A percentile compares a stretch with the other conserved stretches of the same genome.
Evolutionary conservation across 1,140 invertebrate genomes (phyloP).

Genomic region (Penaeus indicus): DNA sequence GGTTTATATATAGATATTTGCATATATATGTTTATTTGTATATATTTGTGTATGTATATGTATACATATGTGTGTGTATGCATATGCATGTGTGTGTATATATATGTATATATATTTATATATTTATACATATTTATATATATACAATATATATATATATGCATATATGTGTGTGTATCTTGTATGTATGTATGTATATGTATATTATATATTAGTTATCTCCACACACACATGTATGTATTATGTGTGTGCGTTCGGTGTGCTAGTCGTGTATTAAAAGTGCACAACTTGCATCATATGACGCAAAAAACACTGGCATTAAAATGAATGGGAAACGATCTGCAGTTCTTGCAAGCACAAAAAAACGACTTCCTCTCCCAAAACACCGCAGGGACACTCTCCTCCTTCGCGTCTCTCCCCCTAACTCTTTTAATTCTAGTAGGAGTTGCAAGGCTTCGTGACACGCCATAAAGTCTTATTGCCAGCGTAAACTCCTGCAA

Average conservation of each 20-base stretch:
- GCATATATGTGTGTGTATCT: not conserved
- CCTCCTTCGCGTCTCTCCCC: too few species aligned
- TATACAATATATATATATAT: not conserved
- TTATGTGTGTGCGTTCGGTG: not conserved
- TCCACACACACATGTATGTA: not conserved
- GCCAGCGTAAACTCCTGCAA: too few species aligned
- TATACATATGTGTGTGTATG: not conserved
- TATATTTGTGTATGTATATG: not conserved
- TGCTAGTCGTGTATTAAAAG: constrained; percentile 1
- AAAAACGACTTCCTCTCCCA: too few species aligned
- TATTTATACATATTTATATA: not conserved
- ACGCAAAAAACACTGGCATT: too few species aligned
- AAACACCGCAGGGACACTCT: too few species aligned
- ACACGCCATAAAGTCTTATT: too few species aligned
- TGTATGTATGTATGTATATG: not conserved
- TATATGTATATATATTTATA: not conserved
- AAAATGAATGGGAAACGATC: too few species aligned
- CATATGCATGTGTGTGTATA: not conserved
- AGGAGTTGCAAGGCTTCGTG: too few species aligned
- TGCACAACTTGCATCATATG: not conserved
- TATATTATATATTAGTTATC: not conserved
- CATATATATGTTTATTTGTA: not conserved
- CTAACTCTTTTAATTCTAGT: too few species aligned
- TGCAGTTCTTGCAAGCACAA: too few species aligned
- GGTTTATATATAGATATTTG: not conserved